Base-by-base conservation (phyloP, 2,113 vertebrate species). In the Pipa parva region DNA sequence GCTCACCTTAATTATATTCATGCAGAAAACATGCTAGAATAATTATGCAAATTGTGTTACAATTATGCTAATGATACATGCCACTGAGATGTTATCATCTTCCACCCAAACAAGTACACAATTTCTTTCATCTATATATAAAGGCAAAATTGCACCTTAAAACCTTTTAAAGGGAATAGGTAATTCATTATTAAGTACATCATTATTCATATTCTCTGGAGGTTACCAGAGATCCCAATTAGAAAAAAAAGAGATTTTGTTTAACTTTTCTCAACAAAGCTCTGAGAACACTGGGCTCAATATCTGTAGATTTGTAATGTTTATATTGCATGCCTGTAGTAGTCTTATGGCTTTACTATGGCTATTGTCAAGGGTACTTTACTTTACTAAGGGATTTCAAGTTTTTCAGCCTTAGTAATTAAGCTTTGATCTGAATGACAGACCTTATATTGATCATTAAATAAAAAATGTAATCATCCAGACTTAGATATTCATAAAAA, bases 1-100 rank as follows among this genome's bases (percentile, higher is more conserved):
- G 10, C 48, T 28, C 33, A 60, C 55, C n/a, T 50, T 54, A 70
- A 61, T 61, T 37, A 61, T 70, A 52, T 52, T 39, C 57, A 70
- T 61, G 57, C 31, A 69, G 31, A 52, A 52, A 69, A 42, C 46
- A 69, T 60, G 57, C 25, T 45, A 22, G 57, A 59, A 70, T 60
- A 70, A 70, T 70, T 70, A 61, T 54, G 66, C 26, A 61, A 54
- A 70, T 70, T 21, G 22, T 21, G 26, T 50, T 60, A 51, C 49
- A 61, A 60, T 70, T 70, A 70, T 69, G 58, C 57, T 70, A 70
- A 70, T 54, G 58, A 70, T 48, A 20, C 42, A 61, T 70, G 59
- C 33, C 57, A 61, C 57, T 51, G 66, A 60, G 66, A 48, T 60
- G 58, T 45, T 24, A 42, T 54, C 51, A n/a, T 57, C 26, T 36